Conservation (phyloP, 1,140 invertebrate species). For the Grapholita molesta region DNA sequence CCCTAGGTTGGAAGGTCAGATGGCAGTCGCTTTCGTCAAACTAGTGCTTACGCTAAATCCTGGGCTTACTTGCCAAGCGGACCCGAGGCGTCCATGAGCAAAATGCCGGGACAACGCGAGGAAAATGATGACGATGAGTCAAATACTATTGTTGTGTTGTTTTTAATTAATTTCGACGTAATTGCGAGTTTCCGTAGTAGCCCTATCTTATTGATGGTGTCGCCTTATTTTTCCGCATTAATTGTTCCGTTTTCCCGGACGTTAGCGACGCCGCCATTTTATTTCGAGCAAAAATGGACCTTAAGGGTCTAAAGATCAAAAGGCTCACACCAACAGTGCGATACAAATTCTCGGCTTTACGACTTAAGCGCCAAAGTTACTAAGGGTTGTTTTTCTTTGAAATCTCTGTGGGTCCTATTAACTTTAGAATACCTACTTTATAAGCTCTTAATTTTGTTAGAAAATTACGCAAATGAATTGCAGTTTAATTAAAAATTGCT, state of each 20-base stretch:
- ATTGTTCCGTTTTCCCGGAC: slow-evolving; percentile 13
- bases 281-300: not conserved
- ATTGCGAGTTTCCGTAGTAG: not conserved
- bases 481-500: not conserved
- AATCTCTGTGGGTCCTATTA: not conserved
- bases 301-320: not conserved
- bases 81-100: too few relatives aligned
- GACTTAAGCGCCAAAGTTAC: not conserved
- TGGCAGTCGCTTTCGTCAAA: too few relatives aligned
- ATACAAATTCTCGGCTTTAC: not conserved
- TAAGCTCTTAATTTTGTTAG: not conserved
- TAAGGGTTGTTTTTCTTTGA: not conserved
- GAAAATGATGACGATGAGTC: too few relatives aligned
- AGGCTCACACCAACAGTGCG: not conserved
- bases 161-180: not conserved
- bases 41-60: too few relatives aligned
- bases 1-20: too few relatives aligned
- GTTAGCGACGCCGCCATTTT: not conserved
- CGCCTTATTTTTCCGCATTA: slow-evolving; percentile 11
- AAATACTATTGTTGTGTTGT: not conserved
- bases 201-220: not conserved
- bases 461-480: not conserved
- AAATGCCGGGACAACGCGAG: too few relatives aligned
- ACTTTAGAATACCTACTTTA: not conserved
- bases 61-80: too few relatives aligned